Percentiles rank a stretch among this genome's conserved stretches.
Conservation (phyloP, 2,113 vertebrate genomes). For the Atlantisia rogersi region DNA sequence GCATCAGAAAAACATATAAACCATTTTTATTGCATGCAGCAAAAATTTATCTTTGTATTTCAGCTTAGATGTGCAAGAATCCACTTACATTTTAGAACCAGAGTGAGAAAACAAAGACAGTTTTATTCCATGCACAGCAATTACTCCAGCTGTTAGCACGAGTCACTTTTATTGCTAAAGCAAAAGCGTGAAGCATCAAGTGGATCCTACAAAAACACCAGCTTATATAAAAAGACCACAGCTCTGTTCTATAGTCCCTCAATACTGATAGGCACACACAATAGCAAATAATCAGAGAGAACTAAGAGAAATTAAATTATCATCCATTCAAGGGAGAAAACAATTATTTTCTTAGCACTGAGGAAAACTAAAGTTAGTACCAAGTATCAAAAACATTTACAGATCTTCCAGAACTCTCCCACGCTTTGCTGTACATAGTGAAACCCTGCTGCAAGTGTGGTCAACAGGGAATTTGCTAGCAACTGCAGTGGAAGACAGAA, state of each 20-base stretch:
- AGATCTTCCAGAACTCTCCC: not conserved
- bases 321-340: not conserved
- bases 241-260: not conserved
- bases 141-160: slow-evolving; percentile 33
- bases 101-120: slow-evolving; percentile 7
- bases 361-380: not conserved
- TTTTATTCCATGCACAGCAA: not conserved
- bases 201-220: not conserved
- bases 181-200: not conserved
- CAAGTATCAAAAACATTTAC: not conserved
- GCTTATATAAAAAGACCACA: not conserved
- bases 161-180: slow-evolving; percentile 37
- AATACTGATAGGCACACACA: not conserved
- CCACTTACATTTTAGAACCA: slow-evolving; percentile 7
- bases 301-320: not conserved
- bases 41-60: slow-evolving; percentile 40
- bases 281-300: not conserved
- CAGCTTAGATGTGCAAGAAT: slow-evolving; percentile 54
- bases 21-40: slow-evolving; percentile 45
- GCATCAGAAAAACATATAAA: slow-evolving; percentile 57
- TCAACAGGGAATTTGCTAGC: not conserved
- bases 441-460: not conserved
- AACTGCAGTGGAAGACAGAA: not conserved
- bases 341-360: not conserved
- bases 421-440: not conserved